These are phyloP conservation scores for Phaethon lepturus DNA, from an alignment of 2,113 vertebrate species.

Conservation along the genomic window DNA sequence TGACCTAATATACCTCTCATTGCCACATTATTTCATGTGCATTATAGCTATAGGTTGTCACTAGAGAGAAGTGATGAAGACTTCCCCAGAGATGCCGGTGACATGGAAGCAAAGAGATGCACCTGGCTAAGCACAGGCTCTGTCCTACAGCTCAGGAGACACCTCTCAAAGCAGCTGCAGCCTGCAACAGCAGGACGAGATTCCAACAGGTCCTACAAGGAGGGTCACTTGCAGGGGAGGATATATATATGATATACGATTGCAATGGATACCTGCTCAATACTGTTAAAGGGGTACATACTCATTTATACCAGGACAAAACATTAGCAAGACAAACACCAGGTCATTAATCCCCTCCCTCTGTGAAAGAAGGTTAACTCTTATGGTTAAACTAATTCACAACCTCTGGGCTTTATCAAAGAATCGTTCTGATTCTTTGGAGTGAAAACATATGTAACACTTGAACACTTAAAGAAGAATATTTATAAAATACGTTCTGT, in stretches of 20 bases:
- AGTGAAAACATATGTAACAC: background rate
- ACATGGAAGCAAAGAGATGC: background rate
- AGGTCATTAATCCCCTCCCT: background rate
- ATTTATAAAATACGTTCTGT: slow-evolving; percentile 1
- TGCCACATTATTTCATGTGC: background rate
- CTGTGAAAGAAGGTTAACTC: background rate
- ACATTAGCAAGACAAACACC: background rate
- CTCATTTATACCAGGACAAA: background rate
- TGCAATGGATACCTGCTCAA: background rate
- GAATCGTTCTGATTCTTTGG: background rate
- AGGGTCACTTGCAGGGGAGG: background rate
- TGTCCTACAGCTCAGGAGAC: background rate
- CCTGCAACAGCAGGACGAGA: background rate
- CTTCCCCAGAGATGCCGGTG: background rate
- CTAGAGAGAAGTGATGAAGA: background rate
- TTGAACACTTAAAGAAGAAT: background rate
- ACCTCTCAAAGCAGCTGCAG: background rate
- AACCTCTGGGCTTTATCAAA: background rate
- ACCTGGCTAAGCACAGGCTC: background rate
- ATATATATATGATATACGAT: background rate
- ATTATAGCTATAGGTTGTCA: background rate
- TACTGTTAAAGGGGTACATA: background rate
- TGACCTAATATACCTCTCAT: background rate
- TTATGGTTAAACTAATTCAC: background rate
- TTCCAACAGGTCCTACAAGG: background rate